A percentile compares a stretch with the other conserved stretches of the same genome.
Conservation (phyloP, 1,140 invertebrate genomes). For the Lepidurus apus region DNA sequence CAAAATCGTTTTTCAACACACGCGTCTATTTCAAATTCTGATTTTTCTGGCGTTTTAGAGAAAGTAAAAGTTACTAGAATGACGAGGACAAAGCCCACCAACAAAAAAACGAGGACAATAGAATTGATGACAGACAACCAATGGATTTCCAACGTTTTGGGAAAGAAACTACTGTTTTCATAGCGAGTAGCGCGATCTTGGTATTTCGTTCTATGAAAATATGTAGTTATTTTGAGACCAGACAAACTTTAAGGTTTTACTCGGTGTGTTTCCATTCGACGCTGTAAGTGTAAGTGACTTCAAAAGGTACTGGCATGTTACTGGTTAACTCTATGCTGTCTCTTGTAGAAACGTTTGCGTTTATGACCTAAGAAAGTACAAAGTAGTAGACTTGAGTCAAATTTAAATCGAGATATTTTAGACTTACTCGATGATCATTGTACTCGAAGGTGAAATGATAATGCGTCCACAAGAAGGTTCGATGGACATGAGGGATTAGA, state of each 20-base stretch:
- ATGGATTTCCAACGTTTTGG: constrained; percentile 52
- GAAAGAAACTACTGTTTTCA: constrained; percentile 50
- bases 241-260: constrained; percentile 40
- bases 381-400: not conserved
- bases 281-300: constrained; percentile 48
- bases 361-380: constrained; percentile 46
- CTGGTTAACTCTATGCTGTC: constrained; percentile 44
- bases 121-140: constrained; percentile 55
- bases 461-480: constrained; percentile 50
- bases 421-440: constrained; percentile 48
- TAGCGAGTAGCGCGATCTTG: constrained; percentile 45
- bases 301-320: constrained; percentile 42
- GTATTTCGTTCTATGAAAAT: constrained; percentile 44
- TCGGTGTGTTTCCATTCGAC: constrained; percentile 48
- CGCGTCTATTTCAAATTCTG: constrained; percentile 43
- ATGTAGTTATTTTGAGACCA: not conserved
- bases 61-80: constrained; percentile 47
- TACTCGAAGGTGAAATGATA: constrained; percentile 51
- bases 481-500: constrained; percentile 51
- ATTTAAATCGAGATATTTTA: not conserved
- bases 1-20: constrained; percentile 51
- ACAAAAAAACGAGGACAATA: constrained; percentile 51
- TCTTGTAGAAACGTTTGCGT: constrained; percentile 49
- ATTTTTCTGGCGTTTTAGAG: constrained; percentile 24
- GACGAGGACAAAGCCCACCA: constrained; percentile 52